These are phyloP conservation scores for Pomatorhinus ruficollis DNA, from an alignment of 2,113 vertebrate species.

Conservation along the genomic window DNA sequence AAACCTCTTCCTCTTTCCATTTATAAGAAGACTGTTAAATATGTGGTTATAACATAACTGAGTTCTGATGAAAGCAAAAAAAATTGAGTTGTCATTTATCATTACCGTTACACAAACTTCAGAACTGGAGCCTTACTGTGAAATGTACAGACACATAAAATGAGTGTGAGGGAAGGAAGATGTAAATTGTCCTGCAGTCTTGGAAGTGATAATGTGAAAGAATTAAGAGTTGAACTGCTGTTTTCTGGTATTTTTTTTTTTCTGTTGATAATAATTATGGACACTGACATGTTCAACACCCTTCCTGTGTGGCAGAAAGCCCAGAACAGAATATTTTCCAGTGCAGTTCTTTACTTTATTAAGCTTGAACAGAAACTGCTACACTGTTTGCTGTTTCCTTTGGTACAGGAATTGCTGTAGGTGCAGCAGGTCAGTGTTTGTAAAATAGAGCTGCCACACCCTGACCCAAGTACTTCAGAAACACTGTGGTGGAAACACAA, in stretches of 20 bases:
- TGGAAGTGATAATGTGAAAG: background rate
- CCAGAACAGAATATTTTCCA: constrained; percentile 74
- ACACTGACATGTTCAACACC: constrained; percentile 63
- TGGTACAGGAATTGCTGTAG: constrained; percentile 29
- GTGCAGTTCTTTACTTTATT: constrained; percentile 75
- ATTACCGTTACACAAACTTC: background rate
- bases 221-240: constrained; percentile 33
- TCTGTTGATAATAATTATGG: constrained; percentile 63
- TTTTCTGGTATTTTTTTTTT: constrained; percentile 50
- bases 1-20: background rate
- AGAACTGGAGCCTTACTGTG: background rate
- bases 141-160: background rate
- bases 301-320: constrained; percentile 77
- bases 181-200: background rate
- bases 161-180: background rate
- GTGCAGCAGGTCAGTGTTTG: background rate
- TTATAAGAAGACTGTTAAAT: background rate
- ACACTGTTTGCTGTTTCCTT: constrained; percentile 76
- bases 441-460: constrained; percentile 39
- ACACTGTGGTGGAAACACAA: background rate
- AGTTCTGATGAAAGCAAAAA: background rate
- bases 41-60: background rate
- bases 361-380: constrained; percentile 69
- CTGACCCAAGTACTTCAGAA: background rate
- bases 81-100: background rate